A percentile compares a stretch with the other conserved stretches of the same genome.
These are phyloP conservation scores for Paraplagusia blochii DNA, from an alignment of 2,113 vertebrate genomes.

Conservation along the genomic window DNA sequence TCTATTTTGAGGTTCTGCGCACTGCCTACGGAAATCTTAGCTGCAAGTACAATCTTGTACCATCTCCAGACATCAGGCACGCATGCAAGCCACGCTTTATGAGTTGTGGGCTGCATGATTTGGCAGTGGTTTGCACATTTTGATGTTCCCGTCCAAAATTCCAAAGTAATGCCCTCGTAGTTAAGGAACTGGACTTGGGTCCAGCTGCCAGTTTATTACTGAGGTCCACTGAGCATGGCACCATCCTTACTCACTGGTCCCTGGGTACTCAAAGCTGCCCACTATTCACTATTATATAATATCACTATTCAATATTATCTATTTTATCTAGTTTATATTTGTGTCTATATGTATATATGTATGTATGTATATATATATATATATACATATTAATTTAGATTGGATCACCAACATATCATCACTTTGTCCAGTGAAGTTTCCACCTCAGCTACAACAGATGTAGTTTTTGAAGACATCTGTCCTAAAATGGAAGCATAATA, in stretches of 20 bases:
- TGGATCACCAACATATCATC: neutral
- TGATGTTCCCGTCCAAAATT: constrained; percentile 5
- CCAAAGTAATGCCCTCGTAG: no score
- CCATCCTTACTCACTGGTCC: no score
- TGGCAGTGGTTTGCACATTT: constrained; percentile 18
- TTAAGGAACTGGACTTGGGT: no score
- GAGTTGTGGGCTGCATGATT: constrained; percentile 1
- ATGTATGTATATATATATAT: no score
- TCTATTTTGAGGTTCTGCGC: constrained; percentile 19
- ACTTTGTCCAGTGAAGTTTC: constrained; percentile 7
- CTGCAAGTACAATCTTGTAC: constrained; percentile 45
- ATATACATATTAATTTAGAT: no score
- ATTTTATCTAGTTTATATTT: no score
- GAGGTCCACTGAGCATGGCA: no score
- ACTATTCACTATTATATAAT: no score
- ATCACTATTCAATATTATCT: no score
- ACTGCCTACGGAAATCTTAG: constrained; percentile 30
- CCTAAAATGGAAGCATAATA: constrained; percentile 16
- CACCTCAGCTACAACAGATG: neutral
- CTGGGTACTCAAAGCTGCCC: no score
- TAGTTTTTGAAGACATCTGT: neutral
- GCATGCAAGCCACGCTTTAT: neutral
- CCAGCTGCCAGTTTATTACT: no score
- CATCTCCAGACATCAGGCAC: constrained; percentile 14
- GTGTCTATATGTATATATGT: no score